Base-by-base conservation (phyloP, 2,113 vertebrate genomes). In the Melanocharis versteri region DNA sequence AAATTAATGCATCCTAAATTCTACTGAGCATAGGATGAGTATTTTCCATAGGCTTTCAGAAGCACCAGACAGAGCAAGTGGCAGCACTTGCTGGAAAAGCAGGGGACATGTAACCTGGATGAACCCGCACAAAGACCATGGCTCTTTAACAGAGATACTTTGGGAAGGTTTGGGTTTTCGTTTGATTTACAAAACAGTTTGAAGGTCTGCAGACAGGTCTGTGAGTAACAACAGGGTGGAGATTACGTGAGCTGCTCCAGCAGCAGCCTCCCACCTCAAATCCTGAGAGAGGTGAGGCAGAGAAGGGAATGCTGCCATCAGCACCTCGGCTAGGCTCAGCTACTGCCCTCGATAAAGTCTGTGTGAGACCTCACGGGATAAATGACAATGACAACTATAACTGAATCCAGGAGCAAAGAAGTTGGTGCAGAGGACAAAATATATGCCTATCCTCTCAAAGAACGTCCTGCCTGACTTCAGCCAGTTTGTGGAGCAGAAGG, bases 361-460 rank as follows among this genome's bases (percentile, higher is more conserved):
- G 15, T 6, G 31, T 33, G 39, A 54, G 47, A 56, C 13, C 6
- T 13, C 39, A 53, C 0, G 0, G 20, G 56, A 24, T 9, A n/a
- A 58, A 31, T 21, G 37, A 23, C 39, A 83, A 3, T 0, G 0
- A 79, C 45, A 92, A 47, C 37, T 58, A 18, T 22, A 68, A 58
- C 1, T 20, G 26, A 62, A 50, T n/a, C 12, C 10, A 22, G 50
- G 39, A 80, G 44, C 7, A 60, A 54, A 79, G 61, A 65, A 62
- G 8, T 31, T 42, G 57, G 27, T 16, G 14, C 30, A 69, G 70
- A 82, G 33, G 31, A 48, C 15, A 60, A 89, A 91, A 68, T 10
- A 6, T 9, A n/a, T 10, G n/a, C 2, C 10, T 47, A 4, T 20
- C 26, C 20, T 51, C 35, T 75, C 2, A 5, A 5, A 16, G 33